Percentiles rank a stretch among this genome's conserved stretches.
Evolutionary conservation across 1,140 invertebrate genomes (phyloP).

Genomic region (Trichonephila clavipes): DNA sequence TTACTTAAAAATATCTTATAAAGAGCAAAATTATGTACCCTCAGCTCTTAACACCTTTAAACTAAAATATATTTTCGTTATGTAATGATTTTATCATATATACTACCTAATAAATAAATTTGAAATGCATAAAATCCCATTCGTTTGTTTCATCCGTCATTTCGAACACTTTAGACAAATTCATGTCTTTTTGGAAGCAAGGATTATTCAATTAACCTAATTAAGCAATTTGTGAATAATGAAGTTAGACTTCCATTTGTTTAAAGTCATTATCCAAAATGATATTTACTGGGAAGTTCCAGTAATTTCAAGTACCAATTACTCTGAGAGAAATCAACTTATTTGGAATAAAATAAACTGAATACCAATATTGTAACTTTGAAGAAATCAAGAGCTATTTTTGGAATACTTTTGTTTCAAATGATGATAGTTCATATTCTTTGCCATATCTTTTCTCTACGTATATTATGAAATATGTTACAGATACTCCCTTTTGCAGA

Average conservation of each 20-base stretch:
- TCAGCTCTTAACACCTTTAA: too few relatives aligned
- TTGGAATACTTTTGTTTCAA: not conserved
- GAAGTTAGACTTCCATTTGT: not conserved
- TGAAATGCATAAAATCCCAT: too few relatives aligned
- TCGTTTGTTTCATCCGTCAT: too few relatives aligned
- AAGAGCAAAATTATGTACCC: too few relatives aligned
- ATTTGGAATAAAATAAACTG: not conserved
- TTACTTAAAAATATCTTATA: too few relatives aligned
- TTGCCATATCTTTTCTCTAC: not conserved
- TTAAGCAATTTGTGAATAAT: too few relatives aligned
- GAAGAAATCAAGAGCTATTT: not conserved
- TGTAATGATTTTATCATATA: too few relatives aligned
- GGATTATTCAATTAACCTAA: too few relatives aligned
- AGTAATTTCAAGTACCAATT: not conserved
- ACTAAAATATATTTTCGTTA: too few relatives aligned
- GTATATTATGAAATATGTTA: not conserved
- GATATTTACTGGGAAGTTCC: not conserved
- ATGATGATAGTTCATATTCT: not conserved
- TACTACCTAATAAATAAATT: too few relatives aligned
- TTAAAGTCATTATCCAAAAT: not conserved
- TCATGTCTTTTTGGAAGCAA: too few relatives aligned
- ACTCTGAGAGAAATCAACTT: not conserved
- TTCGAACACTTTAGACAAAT: too few relatives aligned
- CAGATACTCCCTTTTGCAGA: not conserved
- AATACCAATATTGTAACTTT: not conserved